Percentiles rank a stretch among this genome's conserved stretches.
Evolutionary conservation across 2,113 vertebrate genomes (phyloP).

Genomic region (Ifrita kowaldi): DNA sequence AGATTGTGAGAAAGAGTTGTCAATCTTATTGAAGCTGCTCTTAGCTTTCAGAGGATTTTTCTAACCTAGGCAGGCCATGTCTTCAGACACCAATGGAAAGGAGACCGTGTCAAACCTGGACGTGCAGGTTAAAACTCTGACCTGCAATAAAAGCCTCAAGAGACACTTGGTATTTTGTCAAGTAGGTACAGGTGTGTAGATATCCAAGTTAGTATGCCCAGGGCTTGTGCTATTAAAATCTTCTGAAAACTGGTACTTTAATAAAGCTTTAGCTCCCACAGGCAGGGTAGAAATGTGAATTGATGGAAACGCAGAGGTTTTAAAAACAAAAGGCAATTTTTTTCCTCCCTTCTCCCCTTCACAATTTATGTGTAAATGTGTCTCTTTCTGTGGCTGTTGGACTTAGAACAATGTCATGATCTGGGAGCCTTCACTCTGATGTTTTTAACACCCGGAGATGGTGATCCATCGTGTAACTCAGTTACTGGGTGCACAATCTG

Average conservation of each 20-base stretch:
- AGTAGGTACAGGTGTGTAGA: not conserved
- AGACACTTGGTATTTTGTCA: not conserved
- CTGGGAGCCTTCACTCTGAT: not conserved
- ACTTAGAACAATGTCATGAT: not conserved
- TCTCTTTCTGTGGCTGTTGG: not conserved
- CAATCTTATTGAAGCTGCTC: not conserved
- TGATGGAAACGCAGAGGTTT: not conserved
- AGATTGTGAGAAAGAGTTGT: not conserved
- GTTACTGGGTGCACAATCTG: not conserved
- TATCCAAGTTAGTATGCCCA: not conserved
- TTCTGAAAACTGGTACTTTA: not conserved
- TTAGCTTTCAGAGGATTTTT: not conserved
- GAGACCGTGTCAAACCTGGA: not conserved
- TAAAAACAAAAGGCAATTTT: not conserved
- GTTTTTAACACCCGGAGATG: not conserved
- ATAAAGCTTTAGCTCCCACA: not conserved
- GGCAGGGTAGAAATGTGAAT: not conserved
- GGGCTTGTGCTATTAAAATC: not conserved
- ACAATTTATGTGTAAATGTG: not conserved
- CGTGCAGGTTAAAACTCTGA: not conserved
- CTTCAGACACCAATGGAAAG: not conserved
- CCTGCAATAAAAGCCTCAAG: not conserved
- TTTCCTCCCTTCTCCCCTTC: not conserved
- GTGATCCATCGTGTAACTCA: not conserved
- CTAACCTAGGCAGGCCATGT: not conserved